phyloP scores from a whole-genome alignment of 2,113 vertebrate genomes.

The Psittacula cyanocephala region DNA sequence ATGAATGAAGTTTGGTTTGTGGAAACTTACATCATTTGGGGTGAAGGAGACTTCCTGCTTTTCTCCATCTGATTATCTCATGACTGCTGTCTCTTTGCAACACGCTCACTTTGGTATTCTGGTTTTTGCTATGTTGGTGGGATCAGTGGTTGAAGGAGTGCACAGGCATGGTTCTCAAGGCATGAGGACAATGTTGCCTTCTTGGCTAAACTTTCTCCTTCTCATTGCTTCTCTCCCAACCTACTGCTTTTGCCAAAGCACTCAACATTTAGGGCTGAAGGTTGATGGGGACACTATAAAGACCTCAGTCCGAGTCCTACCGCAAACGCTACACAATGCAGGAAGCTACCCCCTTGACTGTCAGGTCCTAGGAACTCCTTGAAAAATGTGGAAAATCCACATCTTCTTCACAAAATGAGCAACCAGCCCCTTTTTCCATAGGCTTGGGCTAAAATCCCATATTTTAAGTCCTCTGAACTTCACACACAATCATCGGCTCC shows the following conservation, averaged over 20 bases:
- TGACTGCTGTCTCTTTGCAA: neutral
- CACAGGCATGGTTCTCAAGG: rapidly evolving
- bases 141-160: rapidly evolving
- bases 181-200: neutral
- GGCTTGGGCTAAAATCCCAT: neutral
- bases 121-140: neutral
- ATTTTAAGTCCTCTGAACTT: neutral
- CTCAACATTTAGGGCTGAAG: neutral
- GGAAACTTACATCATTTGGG: slow-evolving; percentile 23
- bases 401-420: neutral
- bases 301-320: neutral
- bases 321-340: neutral
- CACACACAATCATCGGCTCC: neutral
- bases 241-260: neutral
- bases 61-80: neutral
- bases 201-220: neutral
- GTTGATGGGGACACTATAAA: neutral
- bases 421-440: neutral
- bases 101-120: neutral
- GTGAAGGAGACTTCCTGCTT: slow-evolving; percentile 23
- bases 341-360: neutral
- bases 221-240: neutral
- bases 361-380: neutral
- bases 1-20: neutral
- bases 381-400: neutral